Percentiles rank a stretch among this genome's conserved stretches.
These are phyloP conservation scores for Acropternis orthonyx DNA, from an alignment of 2,797 vertebrate species.

Conservation along the genomic window DNA sequence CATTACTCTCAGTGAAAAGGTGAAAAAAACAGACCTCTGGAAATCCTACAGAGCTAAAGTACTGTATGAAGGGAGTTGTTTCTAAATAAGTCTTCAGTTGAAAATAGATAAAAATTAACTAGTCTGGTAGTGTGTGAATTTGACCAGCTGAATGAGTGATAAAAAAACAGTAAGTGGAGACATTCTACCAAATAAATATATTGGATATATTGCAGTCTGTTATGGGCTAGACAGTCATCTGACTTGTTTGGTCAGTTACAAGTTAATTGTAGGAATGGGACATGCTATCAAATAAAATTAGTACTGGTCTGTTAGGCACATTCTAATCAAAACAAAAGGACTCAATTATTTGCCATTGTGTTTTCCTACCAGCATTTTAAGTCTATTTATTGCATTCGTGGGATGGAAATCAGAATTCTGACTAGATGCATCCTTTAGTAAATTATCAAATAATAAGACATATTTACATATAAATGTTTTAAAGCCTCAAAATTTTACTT, in stretches of 20 bases:
- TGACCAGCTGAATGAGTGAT: neutral
- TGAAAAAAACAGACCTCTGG: neutral
- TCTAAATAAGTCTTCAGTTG: neutral
- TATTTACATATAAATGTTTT: neutral
- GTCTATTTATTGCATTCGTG: neutral
- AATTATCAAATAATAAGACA: neutral
- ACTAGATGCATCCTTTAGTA: neutral
- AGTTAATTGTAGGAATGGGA: constrained; percentile 21
- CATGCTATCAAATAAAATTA: constrained; percentile 28
- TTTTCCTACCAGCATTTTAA: neutral
- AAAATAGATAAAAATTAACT: neutral
- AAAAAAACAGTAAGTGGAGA: neutral
- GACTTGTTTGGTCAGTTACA: neutral
- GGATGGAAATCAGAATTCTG: neutral
- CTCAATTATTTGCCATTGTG: neutral
- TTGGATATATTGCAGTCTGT: neutral
- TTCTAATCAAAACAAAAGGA: constrained; percentile 2
- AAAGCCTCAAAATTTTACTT: neutral
- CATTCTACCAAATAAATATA: neutral
- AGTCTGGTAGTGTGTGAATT: neutral
- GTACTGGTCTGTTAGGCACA: neutral
- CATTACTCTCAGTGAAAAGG: neutral
- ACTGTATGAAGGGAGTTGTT: neutral
- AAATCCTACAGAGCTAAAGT: neutral
- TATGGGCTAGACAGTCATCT: neutral